Evolutionary conservation across 2,888 invertebrate genomes (phyloP).

Genomic region (Drosophila pseudotalamancana): DNA sequence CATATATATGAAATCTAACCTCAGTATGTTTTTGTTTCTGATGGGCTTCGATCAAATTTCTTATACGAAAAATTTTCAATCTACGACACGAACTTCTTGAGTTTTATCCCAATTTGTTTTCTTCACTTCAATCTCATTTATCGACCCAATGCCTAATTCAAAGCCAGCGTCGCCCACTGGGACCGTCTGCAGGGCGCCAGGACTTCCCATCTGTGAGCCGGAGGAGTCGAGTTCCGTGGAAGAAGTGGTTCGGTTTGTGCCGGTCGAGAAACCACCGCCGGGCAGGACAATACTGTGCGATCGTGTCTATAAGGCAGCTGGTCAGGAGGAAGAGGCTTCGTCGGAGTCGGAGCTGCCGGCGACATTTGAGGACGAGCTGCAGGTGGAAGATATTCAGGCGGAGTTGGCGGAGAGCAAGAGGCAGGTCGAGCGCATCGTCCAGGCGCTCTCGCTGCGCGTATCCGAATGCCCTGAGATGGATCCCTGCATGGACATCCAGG

Average conservation of each 20-base stretch:
- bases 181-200: constrained; percentile 23
- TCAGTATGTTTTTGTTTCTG: too few species aligned
- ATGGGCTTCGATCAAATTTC: too few species aligned
- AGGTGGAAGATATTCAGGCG: constrained; percentile 13
- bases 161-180: too few species aligned
- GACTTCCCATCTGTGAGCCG: constrained; percentile 26
- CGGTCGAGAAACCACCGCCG: not conserved
- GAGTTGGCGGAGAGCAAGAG: constrained; percentile 23
- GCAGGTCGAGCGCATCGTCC: constrained; percentile 21
- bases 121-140: too few species aligned
- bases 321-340: not conserved
- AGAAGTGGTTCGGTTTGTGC: not conserved
- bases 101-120: too few species aligned
- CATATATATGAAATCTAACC: too few species aligned
- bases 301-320: not conserved
- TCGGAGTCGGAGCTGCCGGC: constrained; percentile 1
- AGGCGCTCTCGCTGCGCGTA: constrained; percentile 6
- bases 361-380: not conserved
- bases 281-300: constrained; percentile 13
- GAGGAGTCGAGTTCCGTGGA: not conserved
- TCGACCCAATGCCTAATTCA: too few species aligned
- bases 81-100: too few species aligned
- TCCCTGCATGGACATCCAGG: constrained; percentile 16
- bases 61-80: too few species aligned
- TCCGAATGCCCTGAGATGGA: constrained; percentile 28